phyloP scores from a whole-genome alignment of 2,797 vertebrate species.

The Mionectes olivaceus region DNA sequence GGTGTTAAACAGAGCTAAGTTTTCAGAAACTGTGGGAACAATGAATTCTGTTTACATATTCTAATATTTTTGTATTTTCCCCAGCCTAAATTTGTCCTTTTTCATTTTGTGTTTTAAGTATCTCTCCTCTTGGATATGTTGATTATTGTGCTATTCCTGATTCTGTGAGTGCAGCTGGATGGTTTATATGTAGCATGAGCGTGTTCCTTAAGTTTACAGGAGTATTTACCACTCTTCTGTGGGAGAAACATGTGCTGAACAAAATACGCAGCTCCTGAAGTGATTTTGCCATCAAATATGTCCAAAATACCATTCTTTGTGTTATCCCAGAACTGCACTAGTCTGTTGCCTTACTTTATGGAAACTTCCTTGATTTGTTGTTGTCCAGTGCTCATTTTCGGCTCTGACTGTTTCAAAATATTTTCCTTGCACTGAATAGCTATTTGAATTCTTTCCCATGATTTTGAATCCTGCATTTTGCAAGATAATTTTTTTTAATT shows the following conservation, averaged over 20 bases:
- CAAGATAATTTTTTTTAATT: neutral
- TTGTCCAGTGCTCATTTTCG: neutral
- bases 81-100: neutral
- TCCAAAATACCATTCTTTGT: neutral
- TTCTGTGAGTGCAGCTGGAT: neutral
- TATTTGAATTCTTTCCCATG: neutral
- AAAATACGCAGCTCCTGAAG: neutral
- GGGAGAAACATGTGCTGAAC: neutral
- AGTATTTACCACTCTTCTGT: neutral
- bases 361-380: neutral
- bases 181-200: neutral
- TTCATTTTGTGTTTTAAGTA: neutral
- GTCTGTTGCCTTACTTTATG: neutral
- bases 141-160: neutral
- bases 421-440: neutral
- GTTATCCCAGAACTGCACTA: neutral
- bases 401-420: neutral
- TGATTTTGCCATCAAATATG: neutral
- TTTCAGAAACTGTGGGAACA: neutral
- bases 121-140: neutral
- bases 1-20: neutral
- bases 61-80: neutral
- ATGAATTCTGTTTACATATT: neutral
- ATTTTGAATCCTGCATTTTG: neutral
- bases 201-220: neutral